These are phyloP conservation scores for Heliconius congener DNA, from an alignment of 1,140 invertebrate genomes.

Conservation along the genomic window DNA sequence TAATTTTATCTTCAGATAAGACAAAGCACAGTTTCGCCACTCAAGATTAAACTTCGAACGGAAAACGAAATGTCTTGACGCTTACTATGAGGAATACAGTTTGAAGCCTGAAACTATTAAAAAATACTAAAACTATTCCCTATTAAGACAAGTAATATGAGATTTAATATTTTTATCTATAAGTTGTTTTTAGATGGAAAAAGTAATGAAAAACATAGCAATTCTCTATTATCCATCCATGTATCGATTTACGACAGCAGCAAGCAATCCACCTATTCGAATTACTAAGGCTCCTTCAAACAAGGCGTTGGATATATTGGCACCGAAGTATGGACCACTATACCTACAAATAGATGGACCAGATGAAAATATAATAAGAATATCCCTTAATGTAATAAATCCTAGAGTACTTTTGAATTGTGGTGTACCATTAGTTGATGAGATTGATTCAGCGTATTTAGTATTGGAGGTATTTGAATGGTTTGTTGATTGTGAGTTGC, in stretches of 20 bases:
- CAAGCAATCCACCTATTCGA: conserved; percentile 52
- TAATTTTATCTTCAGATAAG: no score
- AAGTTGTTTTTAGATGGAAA: background rate
- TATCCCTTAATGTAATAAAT: conserved; percentile 59
- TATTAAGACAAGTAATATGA: no score
- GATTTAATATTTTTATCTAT: no score
- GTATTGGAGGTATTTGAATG: conserved; percentile 67
- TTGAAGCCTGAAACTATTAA: no score
- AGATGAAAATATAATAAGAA: conserved; percentile 52
- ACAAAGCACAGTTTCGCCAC: no score
- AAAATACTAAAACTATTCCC: no score
- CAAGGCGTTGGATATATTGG: conserved; percentile 52
- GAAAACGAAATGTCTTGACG: no score
- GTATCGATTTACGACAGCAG: conserved; percentile 56
- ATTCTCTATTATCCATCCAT: conserved; percentile 59
- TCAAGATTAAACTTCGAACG: no score
- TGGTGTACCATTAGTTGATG: conserved; percentile 51
- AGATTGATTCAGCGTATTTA: conserved; percentile 60
- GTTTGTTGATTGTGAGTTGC: conserved; percentile 59
- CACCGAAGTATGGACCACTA: conserved; percentile 59
- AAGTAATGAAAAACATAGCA: background rate
- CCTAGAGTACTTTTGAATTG: conserved; percentile 60
- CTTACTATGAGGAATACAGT: no score
- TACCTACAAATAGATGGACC: conserved; percentile 70
- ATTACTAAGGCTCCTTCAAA: conserved; percentile 48